Conservation (phyloP, 2,797 vertebrate species). For the Decapterus maruadsi region DNA sequence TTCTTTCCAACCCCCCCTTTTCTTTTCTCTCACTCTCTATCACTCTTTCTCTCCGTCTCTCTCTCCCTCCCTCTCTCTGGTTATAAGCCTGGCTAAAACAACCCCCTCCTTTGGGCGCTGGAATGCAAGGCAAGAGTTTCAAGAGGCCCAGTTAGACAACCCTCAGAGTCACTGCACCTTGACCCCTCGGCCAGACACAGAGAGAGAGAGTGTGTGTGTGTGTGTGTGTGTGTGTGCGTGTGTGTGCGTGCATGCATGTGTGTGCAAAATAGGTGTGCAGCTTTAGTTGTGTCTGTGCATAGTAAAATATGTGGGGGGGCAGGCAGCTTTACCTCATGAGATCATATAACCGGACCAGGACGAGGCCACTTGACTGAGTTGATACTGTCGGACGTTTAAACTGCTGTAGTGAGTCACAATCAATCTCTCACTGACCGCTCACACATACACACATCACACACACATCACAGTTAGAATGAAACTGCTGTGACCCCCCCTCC, state of each 20-base stretch:
- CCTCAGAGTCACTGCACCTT: constrained; percentile 97
- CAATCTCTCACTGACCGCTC: constrained; percentile 9
- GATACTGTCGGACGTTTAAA: constrained; percentile 51
- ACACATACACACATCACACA: background rate
- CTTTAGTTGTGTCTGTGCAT: constrained; percentile 59
- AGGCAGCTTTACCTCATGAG: constrained; percentile 46
- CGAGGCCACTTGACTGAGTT: constrained; percentile 65
- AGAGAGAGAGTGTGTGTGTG: constrained; percentile 38
- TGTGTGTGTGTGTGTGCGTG: constrained; percentile 31
- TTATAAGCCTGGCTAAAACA: constrained; percentile 84
- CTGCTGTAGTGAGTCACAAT: constrained; percentile 14
- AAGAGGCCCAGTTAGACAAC: constrained; percentile 95
- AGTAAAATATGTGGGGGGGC: constrained; percentile 51
- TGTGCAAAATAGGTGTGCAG: background rate
- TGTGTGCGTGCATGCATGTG: constrained; percentile 23
- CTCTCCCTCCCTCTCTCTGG: constrained; percentile 77
- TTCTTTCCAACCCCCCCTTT: constrained; percentile 86
- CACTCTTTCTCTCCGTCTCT: constrained; percentile 58
- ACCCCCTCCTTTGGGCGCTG: constrained; percentile 90
- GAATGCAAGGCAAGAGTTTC: constrained; percentile 95
- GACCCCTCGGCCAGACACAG: constrained; percentile 91
- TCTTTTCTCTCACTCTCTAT: constrained; percentile 53
- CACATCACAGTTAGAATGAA: too few species aligned
- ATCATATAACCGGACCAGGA: constrained; percentile 67
- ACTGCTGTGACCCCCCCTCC: background rate